phyloP scores from a whole-genome alignment of 2,888 invertebrate species.

The Himalopsyche japonica region DNA sequence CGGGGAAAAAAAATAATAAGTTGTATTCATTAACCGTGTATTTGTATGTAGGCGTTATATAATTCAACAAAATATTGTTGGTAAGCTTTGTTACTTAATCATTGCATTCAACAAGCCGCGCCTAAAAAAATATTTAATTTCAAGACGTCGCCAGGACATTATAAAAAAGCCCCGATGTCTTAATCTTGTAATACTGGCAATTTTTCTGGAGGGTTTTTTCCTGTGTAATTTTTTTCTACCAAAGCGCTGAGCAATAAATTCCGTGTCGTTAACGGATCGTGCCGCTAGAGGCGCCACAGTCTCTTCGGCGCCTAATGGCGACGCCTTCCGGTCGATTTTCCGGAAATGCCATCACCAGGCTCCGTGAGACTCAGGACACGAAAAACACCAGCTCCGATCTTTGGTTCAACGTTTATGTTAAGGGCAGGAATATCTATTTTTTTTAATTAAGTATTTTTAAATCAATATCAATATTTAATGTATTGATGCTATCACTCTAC shows the following conservation, averaged over 20 bases:
- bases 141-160: not conserved
- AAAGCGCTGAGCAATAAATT: slow-evolving; percentile 30
- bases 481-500: no score
- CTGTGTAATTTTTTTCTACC: not conserved
- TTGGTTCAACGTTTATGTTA: not conserved
- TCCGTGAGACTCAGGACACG: not conserved
- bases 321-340: slow-evolving; percentile 38
- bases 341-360: slow-evolving; percentile 31
- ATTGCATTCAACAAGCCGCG: no score
- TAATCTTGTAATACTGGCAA: not conserved
- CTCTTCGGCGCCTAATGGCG: slow-evolving; percentile 26
- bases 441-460: no score
- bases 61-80: no score
- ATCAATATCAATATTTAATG: no score
- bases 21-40: no score
- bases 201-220: not conserved
- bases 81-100: no score
- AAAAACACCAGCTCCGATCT: not conserved
- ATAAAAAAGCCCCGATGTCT: not conserved
- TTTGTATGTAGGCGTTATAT: no score
- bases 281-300: slow-evolving; percentile 30
- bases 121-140: no score
- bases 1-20: no score
- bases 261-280: slow-evolving; percentile 38
- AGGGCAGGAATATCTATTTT: no score